phyloP scores from a whole-genome alignment of 2,888 invertebrate genomes.

The Caenorhabditis uteleia region DNA sequence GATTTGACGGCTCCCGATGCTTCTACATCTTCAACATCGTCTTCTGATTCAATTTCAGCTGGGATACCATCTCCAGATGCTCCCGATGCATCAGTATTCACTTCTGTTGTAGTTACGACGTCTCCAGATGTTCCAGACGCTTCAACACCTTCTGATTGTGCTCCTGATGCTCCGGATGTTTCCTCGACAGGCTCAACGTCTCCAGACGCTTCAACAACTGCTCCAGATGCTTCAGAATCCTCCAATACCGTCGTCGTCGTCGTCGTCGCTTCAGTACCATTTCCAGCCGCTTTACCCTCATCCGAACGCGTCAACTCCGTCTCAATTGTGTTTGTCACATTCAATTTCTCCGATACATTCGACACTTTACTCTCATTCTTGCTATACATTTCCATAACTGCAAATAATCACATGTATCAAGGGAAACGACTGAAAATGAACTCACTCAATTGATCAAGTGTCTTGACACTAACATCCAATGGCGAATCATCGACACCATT shows the following conservation, averaged over 20 bases:
- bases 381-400: slow-evolving; percentile 30
- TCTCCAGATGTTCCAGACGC: slow-evolving; percentile 1
- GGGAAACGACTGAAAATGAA: background rate
- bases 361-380: slow-evolving; percentile 11
- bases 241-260: background rate
- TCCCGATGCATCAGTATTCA: background rate
- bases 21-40: background rate
- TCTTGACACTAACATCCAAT: slow-evolving; percentile 27
- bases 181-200: background rate
- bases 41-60: background rate
- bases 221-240: slow-evolving; percentile 1
- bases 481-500: slow-evolving; percentile 9
- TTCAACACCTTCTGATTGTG: background rate
- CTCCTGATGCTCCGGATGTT: slow-evolving; percentile 2
- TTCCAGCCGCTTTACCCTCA: background rate
- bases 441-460: slow-evolving; percentile 30
- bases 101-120: background rate
- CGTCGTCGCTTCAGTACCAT: background rate
- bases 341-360: slow-evolving; percentile 3
- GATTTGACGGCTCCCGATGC: background rate
- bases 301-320: background rate
- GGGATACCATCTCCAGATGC: background rate
- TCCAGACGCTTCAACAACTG: slow-evolving; percentile 2
- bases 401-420: background rate
- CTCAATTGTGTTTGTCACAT: slow-evolving; percentile 2